These are phyloP conservation scores for Patagioenas fasciata DNA, from an alignment of 2,113 vertebrate genomes.

Conservation along the genomic window DNA sequence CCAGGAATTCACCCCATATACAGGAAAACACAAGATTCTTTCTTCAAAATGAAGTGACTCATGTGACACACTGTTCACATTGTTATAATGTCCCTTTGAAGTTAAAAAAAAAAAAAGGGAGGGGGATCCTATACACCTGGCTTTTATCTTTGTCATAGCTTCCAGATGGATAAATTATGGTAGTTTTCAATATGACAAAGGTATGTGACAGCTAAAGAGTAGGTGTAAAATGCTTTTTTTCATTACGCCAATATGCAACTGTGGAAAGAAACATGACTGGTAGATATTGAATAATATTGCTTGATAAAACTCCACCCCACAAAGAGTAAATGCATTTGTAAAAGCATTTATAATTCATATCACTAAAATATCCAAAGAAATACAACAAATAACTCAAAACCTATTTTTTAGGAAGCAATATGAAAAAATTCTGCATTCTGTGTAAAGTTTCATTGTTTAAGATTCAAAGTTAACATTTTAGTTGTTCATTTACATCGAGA, in stretches of 20 bases:
- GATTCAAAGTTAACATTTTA: background rate
- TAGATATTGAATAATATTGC: background rate
- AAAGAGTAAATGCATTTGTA: background rate
- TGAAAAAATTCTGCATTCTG: background rate
- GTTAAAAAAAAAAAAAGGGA: background rate
- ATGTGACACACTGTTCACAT: slow-evolving; percentile 27
- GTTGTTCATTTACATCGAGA: background rate
- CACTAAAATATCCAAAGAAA: background rate
- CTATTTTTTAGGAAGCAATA: background rate
- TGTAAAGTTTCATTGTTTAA: background rate
- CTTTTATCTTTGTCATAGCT: slow-evolving; percentile 24
- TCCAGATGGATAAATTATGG: slow-evolving; percentile 11
- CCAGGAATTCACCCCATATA: background rate
- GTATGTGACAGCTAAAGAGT: slow-evolving; percentile 21
- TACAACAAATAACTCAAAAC: background rate
- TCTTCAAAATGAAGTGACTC: background rate
- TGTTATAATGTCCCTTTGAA: slow-evolving; percentile 33
- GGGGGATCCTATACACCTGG: slow-evolving; percentile 14
- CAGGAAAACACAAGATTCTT: slow-evolving; percentile 16
- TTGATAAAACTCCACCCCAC: background rate
- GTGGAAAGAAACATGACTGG: background rate
- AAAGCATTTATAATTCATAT: background rate
- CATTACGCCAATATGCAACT: background rate
- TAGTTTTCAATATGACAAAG: background rate
- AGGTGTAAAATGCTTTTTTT: slow-evolving; percentile 48